Evolutionary conservation across 2,113 vertebrate species (phyloP).

Genomic region (Gallinago jamesoni): DNA sequence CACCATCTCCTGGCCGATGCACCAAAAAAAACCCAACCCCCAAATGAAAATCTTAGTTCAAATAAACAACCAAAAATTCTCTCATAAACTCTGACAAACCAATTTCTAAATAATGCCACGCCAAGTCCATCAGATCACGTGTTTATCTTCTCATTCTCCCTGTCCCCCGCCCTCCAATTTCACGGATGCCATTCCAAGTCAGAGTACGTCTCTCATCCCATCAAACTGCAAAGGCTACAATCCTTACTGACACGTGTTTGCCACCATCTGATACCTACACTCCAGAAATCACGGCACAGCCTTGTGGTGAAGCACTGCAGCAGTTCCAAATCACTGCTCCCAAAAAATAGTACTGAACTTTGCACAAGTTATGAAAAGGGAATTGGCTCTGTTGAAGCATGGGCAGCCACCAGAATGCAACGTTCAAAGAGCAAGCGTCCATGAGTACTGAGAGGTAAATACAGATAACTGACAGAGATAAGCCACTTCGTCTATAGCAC

Average conservation of each 20-base stretch:
- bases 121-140: neutral
- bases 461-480: neutral
- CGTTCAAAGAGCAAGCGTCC: neutral
- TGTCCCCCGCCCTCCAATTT: neutral
- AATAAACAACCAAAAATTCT: neutral
- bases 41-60: neutral
- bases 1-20: slow-evolving; percentile 15
- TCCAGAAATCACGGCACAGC: neutral
- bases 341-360: neutral
- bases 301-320: neutral
- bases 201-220: neutral
- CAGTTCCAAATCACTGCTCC: neutral
- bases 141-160: neutral
- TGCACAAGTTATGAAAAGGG: neutral
- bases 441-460: neutral
- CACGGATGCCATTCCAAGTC: neutral
- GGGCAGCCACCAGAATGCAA: neutral
- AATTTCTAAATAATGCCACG: neutral
- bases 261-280: neutral
- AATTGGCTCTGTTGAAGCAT: neutral
- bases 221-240: neutral
- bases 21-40: accelerated
- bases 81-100: neutral
- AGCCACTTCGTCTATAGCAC: neutral
- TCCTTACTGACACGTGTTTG: neutral